Percentiles rank a stretch among this genome's conserved stretches.
phyloP scores from a whole-genome alignment of 2,797 vertebrate genomes.

The Coregonus ussuriensis region DNA sequence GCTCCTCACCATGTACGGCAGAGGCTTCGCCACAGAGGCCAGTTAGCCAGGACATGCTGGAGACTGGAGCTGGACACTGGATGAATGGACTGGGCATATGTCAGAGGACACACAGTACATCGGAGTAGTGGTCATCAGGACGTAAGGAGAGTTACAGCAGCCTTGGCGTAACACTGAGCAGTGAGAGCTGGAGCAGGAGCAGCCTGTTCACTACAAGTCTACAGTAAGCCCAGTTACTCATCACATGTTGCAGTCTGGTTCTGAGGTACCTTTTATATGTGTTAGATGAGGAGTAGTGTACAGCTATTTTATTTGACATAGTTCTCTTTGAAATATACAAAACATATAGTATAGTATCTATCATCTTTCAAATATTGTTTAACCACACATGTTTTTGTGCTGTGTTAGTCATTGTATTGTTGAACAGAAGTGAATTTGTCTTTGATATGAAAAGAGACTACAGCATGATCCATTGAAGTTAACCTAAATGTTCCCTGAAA shows the following conservation, averaged over 20 bases:
- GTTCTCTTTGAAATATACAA: background rate
- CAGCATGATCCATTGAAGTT: background rate
- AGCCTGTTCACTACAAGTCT: too few species aligned
- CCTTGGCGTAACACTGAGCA: conserved; percentile 20
- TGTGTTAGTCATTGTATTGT: background rate
- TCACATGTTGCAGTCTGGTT: background rate
- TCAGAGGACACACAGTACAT: background rate
- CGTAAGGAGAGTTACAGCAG: background rate
- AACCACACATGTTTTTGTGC: background rate
- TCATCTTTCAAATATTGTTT: background rate
- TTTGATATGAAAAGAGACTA: background rate
- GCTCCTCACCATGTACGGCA: background rate
- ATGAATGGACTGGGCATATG: conserved; percentile 26
- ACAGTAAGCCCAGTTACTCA: conserved; percentile 1
- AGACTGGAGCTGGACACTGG: conserved; percentile 19
- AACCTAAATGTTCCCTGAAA: conserved; percentile 1
- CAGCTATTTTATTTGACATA: background rate
- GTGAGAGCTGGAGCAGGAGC: background rate
- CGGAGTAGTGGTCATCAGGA: conserved; percentile 1
- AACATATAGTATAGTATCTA: background rate
- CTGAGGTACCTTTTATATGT: background rate
- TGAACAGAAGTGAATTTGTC: background rate
- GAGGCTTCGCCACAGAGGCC: background rate
- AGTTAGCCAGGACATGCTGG: conserved; percentile 27
- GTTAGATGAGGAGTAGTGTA: background rate